Percentiles rank a stretch among this genome's conserved stretches.
Evolutionary conservation across 2,113 vertebrate genomes (phyloP).

Genomic region (Tachuris rubrigastra): DNA sequence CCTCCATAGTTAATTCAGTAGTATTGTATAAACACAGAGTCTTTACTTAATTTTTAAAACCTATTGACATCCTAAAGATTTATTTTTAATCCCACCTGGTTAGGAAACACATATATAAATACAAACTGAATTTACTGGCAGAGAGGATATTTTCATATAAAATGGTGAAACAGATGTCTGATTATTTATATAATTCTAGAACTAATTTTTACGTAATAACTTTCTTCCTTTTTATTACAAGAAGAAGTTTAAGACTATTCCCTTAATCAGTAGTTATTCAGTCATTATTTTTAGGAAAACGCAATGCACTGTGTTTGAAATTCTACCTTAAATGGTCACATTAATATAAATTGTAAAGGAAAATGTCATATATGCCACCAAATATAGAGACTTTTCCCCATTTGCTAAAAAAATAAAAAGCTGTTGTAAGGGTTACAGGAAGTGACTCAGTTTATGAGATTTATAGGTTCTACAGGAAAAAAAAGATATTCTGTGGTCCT

Average conservation of each 20-base stretch:
- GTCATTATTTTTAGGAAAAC: neutral
- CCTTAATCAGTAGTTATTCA: neutral
- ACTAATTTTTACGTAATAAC: neutral
- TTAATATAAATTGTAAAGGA: neutral
- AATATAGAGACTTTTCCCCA: neutral
- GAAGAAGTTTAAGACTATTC: neutral
- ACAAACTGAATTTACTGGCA: neutral
- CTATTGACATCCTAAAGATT: neutral
- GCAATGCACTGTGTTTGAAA: neutral
- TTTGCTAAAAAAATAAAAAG: neutral
- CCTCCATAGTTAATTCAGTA: neutral
- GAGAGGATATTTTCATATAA: neutral
- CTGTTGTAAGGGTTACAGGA: neutral
- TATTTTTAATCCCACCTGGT: neutral
- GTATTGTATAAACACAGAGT: neutral
- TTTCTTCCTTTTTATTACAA: neutral
- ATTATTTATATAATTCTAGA: neutral
- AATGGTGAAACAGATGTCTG: neutral
- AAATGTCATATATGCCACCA: neutral
- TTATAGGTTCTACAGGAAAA: neutral
- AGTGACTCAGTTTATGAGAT: neutral
- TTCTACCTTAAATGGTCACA: neutral
- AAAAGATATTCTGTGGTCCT: neutral
- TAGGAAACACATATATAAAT: neutral
- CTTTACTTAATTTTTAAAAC: neutral